phyloP scores from a whole-genome alignment of 1,140 invertebrate species.

The fruit fly (Drosophila melanogaster) region DNA sequence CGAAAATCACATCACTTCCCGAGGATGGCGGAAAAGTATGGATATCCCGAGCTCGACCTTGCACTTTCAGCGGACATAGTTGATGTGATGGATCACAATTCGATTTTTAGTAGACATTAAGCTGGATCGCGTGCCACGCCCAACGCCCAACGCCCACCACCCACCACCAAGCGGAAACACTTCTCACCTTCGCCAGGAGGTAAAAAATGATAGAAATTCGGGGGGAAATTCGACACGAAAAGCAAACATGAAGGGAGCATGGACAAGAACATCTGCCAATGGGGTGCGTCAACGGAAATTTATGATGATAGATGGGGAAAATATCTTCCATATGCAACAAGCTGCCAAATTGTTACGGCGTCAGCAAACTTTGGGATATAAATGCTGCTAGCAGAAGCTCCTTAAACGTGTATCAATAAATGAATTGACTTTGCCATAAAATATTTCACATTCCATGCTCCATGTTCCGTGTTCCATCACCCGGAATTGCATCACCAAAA shows the following conservation, averaged over 20 bases:
- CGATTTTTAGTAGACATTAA: slow-evolving; percentile 83
- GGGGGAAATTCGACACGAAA: slow-evolving; percentile 16
- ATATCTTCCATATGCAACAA: slow-evolving; percentile 65
- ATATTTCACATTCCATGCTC: slow-evolving; percentile 63
- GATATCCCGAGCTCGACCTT: slow-evolving; percentile 41
- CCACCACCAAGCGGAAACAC: slow-evolving; percentile 18
- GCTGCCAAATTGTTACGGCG: slow-evolving; percentile 50
- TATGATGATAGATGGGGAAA: slow-evolving; percentile 45
- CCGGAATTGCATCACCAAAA: slow-evolving; percentile 52
- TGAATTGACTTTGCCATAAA: slow-evolving; percentile 63
- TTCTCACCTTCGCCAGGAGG: slow-evolving; percentile 9
- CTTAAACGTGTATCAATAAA: slow-evolving; percentile 43
- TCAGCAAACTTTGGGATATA: slow-evolving; percentile 22
- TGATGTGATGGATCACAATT: slow-evolving; percentile 80
- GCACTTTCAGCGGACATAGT: slow-evolving; percentile 57
- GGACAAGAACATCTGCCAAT: slow-evolving; percentile 45
- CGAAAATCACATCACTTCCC: slow-evolving; percentile 69
- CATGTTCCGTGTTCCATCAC: slow-evolving; percentile 66
- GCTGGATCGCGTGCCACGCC: slow-evolving; percentile 63
- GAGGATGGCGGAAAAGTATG: neutral
- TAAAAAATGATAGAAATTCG: neutral
- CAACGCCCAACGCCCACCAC: slow-evolving; percentile 29
- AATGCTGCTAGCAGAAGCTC: slow-evolving; percentile 5
- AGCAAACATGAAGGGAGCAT: slow-evolving; percentile 44
- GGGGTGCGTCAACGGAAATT: slow-evolving; percentile 45